Evolutionary conservation across 2,113 vertebrate species (phyloP).

Genomic region (Delphinapterus leucas): DNA sequence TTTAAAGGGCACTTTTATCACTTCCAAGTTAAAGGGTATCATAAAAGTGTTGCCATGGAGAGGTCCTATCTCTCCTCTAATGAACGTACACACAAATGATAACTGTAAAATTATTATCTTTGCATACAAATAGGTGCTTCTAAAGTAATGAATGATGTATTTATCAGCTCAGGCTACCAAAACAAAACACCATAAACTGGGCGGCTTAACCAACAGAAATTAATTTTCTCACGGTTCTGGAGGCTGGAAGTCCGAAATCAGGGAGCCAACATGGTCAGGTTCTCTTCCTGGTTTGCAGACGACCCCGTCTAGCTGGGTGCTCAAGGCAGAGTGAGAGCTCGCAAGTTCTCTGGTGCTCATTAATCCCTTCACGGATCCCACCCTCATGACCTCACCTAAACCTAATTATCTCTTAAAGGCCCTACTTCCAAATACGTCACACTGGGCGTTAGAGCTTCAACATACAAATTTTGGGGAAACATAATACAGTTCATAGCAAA

Average conservation of each 20-base stretch:
- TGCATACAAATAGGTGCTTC: conserved; percentile 19
- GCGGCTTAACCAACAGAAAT: not conserved
- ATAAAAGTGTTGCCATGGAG: not conserved
- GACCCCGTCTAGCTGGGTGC: not conserved
- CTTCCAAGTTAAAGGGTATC: conserved; percentile 19
- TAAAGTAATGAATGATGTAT: not conserved
- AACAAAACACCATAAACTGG: not conserved
- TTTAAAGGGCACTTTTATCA: conserved; percentile 33
- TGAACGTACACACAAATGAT: not conserved
- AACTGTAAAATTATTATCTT: not conserved
- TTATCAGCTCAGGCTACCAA: not conserved
- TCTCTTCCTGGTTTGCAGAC: not conserved
- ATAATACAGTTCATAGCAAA: not conserved
- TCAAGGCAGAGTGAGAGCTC: not conserved
- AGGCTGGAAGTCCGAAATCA: not conserved
- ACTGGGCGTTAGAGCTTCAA: not conserved
- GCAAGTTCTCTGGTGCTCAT: not conserved
- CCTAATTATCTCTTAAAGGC: not conserved
- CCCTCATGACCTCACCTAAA: not conserved
- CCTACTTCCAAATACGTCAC: not conserved
- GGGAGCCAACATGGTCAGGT: rapidly evolving
- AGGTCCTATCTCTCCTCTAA: not conserved
- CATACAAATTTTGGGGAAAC: not conserved
- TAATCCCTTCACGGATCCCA: not conserved
- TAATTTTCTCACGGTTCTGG: not conserved